phyloP scores from a whole-genome alignment of 2,888 invertebrate genomes.

The Luperina nickerlii region DNA sequence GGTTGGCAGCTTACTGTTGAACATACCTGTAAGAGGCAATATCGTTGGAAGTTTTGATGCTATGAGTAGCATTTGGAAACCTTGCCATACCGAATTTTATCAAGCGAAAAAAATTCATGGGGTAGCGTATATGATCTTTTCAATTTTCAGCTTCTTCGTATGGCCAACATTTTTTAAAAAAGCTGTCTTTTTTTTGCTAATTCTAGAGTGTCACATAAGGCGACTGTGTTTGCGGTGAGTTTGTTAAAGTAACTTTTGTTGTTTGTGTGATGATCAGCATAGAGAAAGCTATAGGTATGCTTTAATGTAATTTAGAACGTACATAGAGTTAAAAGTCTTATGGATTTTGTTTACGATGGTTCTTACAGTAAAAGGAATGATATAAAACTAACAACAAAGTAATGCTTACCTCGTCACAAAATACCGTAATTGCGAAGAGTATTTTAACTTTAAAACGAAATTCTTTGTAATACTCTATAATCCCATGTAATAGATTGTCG shows the following conservation, averaged over 20 bases:
- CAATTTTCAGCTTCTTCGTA: background rate
- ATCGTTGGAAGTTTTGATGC: background rate
- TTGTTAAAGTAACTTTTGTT: background rate
- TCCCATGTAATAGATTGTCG: constrained; percentile 53
- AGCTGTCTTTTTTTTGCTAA: background rate
- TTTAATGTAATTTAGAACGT: background rate
- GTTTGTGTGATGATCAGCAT: background rate
- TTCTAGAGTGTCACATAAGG: too few species aligned
- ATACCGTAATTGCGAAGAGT: background rate
- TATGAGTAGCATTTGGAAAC: background rate
- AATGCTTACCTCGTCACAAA: background rate
- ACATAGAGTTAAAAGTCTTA: background rate
- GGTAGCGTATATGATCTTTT: background rate
- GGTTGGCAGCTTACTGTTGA: constrained; percentile 7
- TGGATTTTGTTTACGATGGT: background rate
- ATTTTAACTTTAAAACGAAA: constrained; percentile 30
- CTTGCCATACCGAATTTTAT: background rate
- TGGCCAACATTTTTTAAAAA: background rate
- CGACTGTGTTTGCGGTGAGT: too few species aligned
- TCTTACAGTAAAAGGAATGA: background rate
- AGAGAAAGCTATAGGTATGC: background rate
- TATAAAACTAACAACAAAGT: background rate
- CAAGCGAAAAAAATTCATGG: background rate
- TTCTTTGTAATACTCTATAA: constrained; percentile 32
- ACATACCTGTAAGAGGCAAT: constrained; percentile 3